These are phyloP conservation scores for Enteromius thamalakanensis DNA, from an alignment of 2,797 vertebrate species.

Conservation along the genomic window DNA sequence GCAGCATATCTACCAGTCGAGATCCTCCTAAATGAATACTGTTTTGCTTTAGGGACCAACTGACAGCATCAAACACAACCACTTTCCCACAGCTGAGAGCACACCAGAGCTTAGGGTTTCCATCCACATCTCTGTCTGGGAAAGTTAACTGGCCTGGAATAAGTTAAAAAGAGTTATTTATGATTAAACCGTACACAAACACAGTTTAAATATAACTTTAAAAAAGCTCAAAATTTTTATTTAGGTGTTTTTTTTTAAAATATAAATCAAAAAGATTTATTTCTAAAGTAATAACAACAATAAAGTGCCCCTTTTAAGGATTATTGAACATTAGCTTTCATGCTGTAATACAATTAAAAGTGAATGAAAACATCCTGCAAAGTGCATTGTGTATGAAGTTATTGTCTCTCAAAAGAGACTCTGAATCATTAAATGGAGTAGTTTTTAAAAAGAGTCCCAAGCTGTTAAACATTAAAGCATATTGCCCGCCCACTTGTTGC, in stretches of 20 bases:
- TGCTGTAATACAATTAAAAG: too few species aligned
- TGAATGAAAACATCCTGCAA: too few species aligned
- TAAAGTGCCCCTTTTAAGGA: too few species aligned
- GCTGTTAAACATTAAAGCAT: too few species aligned
- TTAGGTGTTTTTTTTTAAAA: neutral
- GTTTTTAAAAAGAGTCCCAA: too few species aligned
- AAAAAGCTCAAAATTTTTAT: neutral
- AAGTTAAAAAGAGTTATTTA: neutral
- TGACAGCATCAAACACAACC: conserved; percentile 91
- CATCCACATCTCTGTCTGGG: conserved; percentile 46
- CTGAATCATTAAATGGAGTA: too few species aligned
- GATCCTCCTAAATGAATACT: conserved; percentile 84
- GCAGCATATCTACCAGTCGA: conserved; percentile 67
- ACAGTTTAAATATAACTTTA: neutral
- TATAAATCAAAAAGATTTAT: neutral
- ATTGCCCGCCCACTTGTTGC: too few species aligned
- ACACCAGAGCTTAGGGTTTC: conserved; percentile 84
- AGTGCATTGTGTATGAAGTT: too few species aligned
- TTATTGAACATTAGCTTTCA: too few species aligned
- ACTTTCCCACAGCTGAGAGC: conserved; percentile 86
- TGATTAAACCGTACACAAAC: neutral
- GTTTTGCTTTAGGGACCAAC: conserved; percentile 90
- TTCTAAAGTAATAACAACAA: neutral
- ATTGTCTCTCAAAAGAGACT: too few species aligned
- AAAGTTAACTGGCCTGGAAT: conserved; percentile 12